Evolutionary conservation across 2,888 invertebrate species (phyloP).

Genomic region (Diaphora mendica): DNA sequence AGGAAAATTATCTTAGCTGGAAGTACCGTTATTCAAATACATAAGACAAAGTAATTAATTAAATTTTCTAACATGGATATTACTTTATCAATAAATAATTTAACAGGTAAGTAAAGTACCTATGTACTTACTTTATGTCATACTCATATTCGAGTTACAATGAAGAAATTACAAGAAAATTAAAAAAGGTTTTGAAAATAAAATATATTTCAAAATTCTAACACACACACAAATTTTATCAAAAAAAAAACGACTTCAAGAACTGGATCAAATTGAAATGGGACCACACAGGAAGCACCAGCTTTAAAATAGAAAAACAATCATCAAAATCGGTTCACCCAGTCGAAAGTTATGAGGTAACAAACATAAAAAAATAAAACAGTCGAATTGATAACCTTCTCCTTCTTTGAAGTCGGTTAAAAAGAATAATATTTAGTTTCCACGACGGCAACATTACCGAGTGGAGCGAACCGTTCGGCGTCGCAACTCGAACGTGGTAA

Average conservation of each 20-base stretch:
- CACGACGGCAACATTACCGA: slow-evolving; percentile 8
- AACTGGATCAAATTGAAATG: too few relatives aligned
- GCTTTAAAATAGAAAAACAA: too few relatives aligned
- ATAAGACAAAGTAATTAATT: not conserved
- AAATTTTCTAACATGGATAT: not conserved
- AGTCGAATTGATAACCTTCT: too few relatives aligned
- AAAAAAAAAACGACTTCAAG: too few relatives aligned
- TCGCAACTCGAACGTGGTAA: slow-evolving; percentile 53
- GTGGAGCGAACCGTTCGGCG: slow-evolving; percentile 57
- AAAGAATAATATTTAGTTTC: too few relatives aligned
- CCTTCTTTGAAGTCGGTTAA: too few relatives aligned
- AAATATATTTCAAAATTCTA: not conserved
- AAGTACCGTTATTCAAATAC: not conserved
- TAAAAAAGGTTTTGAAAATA: not conserved
- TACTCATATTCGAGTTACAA: not conserved
- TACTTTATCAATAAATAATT: not conserved
- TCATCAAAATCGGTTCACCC: too few relatives aligned
- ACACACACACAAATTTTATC: too few relatives aligned
- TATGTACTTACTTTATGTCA: too few relatives aligned
- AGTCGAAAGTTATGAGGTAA: too few relatives aligned
- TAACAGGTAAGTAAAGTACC: not conserved
- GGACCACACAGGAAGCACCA: too few relatives aligned
- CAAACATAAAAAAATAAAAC: too few relatives aligned
- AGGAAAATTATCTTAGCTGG: not conserved
- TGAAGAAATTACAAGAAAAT: not conserved